Evolutionary conservation across 2,888 invertebrate genomes (phyloP).

Genomic region (Gandaritis pyraliata): DNA sequence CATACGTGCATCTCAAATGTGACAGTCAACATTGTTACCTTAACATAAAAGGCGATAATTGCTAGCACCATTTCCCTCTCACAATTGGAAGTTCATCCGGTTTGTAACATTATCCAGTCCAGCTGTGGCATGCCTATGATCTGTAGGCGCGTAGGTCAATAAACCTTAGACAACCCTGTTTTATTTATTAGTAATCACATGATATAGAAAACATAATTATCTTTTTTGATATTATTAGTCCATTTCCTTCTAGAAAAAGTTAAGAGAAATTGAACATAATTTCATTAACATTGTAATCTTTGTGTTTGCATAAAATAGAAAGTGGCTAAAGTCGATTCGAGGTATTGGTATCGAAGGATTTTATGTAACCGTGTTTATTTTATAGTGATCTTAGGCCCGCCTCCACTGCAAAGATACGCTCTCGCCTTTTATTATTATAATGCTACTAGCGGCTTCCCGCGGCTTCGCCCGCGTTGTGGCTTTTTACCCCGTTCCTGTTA

Average conservation of each 20-base stretch:
- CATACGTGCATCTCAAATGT: background rate
- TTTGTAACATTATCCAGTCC: slow-evolving; percentile 15
- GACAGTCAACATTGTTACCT: slow-evolving; percentile 12
- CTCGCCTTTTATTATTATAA: background rate
- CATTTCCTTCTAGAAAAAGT: slow-evolving; percentile 1
- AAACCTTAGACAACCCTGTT: background rate
- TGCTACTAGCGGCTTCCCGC: too few relatives aligned
- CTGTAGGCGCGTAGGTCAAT: slow-evolving; percentile 9
- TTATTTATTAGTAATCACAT: too few relatives aligned
- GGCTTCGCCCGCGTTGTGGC: too few relatives aligned
- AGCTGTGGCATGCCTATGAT: slow-evolving; percentile 7
- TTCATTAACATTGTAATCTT: slow-evolving; percentile 30
- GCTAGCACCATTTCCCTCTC: slow-evolving; percentile 29
- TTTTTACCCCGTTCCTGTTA: too few relatives aligned
- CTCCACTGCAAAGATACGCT: background rate
- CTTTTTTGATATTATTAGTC: slow-evolving; percentile 1
- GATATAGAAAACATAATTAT: too few relatives aligned
- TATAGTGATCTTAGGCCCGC: background rate
- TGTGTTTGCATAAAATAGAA: slow-evolving; percentile 46
- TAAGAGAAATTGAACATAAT: slow-evolving; percentile 16
- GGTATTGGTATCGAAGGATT: slow-evolving; percentile 42
- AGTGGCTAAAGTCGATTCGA: slow-evolving; percentile 45
- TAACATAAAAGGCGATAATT: slow-evolving; percentile 40
- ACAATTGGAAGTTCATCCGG: slow-evolving; percentile 31
- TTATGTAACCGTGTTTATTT: slow-evolving; percentile 18